A percentile compares a stretch with the other conserved stretches of the same genome.
Evolutionary conservation across 2,888 invertebrate genomes (phyloP).

Genomic region (Pediacus dermestoides): DNA sequence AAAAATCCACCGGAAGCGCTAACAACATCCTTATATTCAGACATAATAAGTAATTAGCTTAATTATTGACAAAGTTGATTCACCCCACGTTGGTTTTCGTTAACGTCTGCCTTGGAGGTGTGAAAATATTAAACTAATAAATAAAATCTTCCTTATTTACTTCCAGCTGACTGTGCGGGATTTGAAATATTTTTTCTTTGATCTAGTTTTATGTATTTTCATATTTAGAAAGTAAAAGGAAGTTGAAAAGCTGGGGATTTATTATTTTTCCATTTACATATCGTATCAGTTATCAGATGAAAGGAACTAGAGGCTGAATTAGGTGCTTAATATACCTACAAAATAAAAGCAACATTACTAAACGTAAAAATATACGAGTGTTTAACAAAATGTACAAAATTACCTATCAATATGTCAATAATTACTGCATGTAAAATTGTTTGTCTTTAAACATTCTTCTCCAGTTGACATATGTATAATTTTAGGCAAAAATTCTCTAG

Average conservation of each 20-base stretch:
- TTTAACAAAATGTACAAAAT: too few relatives aligned
- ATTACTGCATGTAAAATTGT: background rate
- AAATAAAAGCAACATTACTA: too few relatives aligned
- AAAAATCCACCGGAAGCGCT: conserved; percentile 18
- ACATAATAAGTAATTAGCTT: conserved; percentile 18
- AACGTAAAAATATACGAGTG: too few relatives aligned
- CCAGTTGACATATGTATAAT: too few relatives aligned
- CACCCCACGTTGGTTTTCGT: conserved; percentile 11
- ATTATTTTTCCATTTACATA: too few relatives aligned
- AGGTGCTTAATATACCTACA: too few relatives aligned
- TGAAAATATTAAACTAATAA: conserved; percentile 17
- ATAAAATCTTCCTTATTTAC: conserved; percentile 16
- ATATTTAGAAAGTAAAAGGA: conserved; percentile 10
- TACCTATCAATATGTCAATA: background rate
- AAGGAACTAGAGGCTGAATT: too few relatives aligned
- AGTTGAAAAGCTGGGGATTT: too few relatives aligned
- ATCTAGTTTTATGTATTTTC: conserved; percentile 19
- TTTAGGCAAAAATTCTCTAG: too few relatives aligned
- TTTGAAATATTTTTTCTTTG: conserved; percentile 22
- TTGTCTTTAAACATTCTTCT: background rate
- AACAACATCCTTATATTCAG: conserved; percentile 8
- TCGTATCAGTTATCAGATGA: too few relatives aligned
- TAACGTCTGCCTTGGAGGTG: background rate
- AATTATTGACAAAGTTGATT: conserved; percentile 25
- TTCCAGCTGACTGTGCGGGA: conserved; percentile 10